Conservation (phyloP, 92 coral and sea anemone genomes). For the Pocillopora grandis region DNA sequence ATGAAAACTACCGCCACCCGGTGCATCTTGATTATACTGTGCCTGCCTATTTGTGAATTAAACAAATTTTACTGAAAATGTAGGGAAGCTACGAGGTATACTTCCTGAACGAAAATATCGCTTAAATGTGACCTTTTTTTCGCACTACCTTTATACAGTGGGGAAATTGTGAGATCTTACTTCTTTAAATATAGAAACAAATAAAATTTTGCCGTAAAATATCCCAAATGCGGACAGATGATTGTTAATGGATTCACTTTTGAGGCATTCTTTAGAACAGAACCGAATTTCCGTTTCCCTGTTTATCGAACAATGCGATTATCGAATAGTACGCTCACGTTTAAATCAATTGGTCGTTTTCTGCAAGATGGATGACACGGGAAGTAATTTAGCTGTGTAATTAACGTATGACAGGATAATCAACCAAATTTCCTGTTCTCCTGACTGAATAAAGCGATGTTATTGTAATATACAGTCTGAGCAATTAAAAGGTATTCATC, state of each 20-base stretch:
- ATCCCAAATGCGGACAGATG: conserved; percentile 2
- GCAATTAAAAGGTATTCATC: background rate
- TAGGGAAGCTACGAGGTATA: background rate
- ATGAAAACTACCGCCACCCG: background rate
- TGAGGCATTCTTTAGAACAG: background rate
- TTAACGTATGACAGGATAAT: background rate
- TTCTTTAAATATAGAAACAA: background rate
- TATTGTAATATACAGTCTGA: background rate
- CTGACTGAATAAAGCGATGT: background rate
- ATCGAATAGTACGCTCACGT: background rate
- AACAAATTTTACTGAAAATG: background rate
- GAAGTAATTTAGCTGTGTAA: background rate
- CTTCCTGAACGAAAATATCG: background rate
- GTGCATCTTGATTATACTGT: background rate
- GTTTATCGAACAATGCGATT: background rate
- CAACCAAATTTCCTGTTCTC: conserved; percentile 23
- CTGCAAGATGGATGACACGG: background rate
- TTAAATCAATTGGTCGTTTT: conserved; percentile 20
- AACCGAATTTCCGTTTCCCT: background rate
- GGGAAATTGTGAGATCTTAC: background rate
- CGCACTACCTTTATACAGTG: conserved; percentile 18
- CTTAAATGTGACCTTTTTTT: background rate
- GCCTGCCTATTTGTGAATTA: background rate
- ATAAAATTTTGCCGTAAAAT: background rate
- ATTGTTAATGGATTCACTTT: conserved; percentile 3